Percentiles rank a stretch among this genome's conserved stretches.
Evolutionary conservation across 2,113 vertebrate genomes (phyloP).

Genomic region (Hydropotes inermis): DNA sequence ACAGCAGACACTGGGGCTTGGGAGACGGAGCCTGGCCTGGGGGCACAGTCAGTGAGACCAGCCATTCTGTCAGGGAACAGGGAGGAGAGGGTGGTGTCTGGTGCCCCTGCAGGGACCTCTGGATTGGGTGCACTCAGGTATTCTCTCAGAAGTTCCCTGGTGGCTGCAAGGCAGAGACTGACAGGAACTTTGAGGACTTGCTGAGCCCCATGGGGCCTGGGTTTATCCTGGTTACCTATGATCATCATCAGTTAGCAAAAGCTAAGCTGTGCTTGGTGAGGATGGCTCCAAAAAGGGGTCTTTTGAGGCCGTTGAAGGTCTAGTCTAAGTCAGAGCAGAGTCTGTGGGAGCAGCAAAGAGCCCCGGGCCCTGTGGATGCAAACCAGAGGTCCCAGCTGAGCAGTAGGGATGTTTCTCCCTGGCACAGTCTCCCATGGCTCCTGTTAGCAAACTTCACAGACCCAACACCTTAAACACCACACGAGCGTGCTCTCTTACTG

Average conservation of each 20-base stretch:
- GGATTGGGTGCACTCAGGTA: rapidly evolving
- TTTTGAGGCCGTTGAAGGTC: background rate
- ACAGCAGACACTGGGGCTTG: background rate
- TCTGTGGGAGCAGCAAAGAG: background rate
- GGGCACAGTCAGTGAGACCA: background rate
- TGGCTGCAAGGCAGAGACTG: background rate
- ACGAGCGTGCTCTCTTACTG: background rate
- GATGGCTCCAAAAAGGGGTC: background rate
- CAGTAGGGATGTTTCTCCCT: background rate
- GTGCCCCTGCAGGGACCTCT: rapidly evolving
- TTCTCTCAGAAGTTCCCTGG: background rate
- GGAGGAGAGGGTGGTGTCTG: background rate
- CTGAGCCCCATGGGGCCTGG: rapidly evolving
- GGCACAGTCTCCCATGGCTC: background rate
- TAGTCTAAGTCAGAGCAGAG: background rate
- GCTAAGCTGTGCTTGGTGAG: background rate
- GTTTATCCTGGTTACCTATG: rapidly evolving
- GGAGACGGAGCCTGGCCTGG: background rate
- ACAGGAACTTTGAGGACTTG: background rate
- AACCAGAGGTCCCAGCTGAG: background rate
- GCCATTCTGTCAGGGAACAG: background rate
- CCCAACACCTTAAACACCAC: background rate
- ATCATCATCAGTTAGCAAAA: background rate
- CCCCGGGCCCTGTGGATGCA: background rate
- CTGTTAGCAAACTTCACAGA: background rate